Conservation (phyloP, 35 echinoderm and acorn worm genomes). For the Acanthaster planci region DNA sequence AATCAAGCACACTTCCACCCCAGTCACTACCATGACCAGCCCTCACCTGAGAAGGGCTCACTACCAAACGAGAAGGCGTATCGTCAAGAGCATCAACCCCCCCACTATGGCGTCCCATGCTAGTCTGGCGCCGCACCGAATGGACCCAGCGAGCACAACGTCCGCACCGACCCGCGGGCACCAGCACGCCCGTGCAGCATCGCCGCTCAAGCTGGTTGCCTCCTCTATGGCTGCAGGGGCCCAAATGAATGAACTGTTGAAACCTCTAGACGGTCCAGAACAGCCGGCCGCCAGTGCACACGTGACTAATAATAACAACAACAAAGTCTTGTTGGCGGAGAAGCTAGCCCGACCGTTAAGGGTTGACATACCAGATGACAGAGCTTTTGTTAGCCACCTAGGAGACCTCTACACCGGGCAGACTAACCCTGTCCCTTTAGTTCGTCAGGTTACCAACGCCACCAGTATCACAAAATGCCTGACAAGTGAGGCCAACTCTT, state of each 20-base stretch:
- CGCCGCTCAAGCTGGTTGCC: not conserved
- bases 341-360: conserved; percentile 16
- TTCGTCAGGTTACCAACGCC: not conserved
- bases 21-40: not conserved
- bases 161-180: not conserved
- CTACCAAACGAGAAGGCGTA: not conserved
- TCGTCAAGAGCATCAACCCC: not conserved
- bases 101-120: not conserved
- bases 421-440: not conserved
- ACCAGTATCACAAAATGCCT: conserved; percentile 4
- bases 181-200: not conserved
- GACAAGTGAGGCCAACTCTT: not conserved
- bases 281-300: not conserved
- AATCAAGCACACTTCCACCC: conserved; percentile 7
- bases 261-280: conserved; percentile 28
- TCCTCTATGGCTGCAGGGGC: conserved; percentile 14
- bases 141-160: not conserved
- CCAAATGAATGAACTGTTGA: conserved; percentile 23
- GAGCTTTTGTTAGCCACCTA: conserved; percentile 9
- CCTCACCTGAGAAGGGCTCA: not conserved
- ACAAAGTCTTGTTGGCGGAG: not conserved
- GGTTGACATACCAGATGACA: conserved; percentile 37
- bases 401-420: conserved; percentile 24
- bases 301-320: not conserved
- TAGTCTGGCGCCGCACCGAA: not conserved